Percentiles rank a stretch among this genome's conserved stretches.
Conservation (phyloP, 2,888 invertebrate genomes). For the Folsomia manolachei region DNA sequence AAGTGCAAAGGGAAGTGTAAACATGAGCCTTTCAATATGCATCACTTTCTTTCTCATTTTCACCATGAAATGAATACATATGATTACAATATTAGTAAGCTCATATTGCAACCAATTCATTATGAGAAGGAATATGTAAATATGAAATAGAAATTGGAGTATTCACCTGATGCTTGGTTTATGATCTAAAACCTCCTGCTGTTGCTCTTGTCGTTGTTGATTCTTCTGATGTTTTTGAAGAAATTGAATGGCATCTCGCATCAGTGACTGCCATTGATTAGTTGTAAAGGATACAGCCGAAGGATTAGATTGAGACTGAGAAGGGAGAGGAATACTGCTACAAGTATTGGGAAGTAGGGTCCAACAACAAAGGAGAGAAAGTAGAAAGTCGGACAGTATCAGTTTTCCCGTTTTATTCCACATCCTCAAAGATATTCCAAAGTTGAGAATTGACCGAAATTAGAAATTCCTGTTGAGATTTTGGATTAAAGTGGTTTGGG, state of each 20-base stretch:
- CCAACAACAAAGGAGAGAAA: background rate
- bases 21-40: no score
- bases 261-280: background rate
- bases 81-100: no score
- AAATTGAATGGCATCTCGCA: background rate
- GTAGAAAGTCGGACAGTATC: background rate
- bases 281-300: background rate
- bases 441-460: background rate
- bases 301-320: background rate
- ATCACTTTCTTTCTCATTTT: no score
- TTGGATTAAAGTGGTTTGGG: background rate
- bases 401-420: background rate
- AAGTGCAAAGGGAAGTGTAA: no score
- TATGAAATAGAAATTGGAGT: background rate
- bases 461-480: background rate
- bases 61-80: no score
- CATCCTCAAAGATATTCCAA: background rate
- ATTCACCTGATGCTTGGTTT: background rate
- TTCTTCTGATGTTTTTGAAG: background rate
- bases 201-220: constrained; percentile 6
- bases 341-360: background rate
- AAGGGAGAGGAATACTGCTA: background rate
- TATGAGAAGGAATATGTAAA: no score
- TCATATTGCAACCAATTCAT: background rate
- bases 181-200: no score